Evolutionary conservation across 2,113 vertebrate genomes (phyloP), one percentile per base, ranked within the genome.

Genomic region (Eclectus roratus): DNA sequence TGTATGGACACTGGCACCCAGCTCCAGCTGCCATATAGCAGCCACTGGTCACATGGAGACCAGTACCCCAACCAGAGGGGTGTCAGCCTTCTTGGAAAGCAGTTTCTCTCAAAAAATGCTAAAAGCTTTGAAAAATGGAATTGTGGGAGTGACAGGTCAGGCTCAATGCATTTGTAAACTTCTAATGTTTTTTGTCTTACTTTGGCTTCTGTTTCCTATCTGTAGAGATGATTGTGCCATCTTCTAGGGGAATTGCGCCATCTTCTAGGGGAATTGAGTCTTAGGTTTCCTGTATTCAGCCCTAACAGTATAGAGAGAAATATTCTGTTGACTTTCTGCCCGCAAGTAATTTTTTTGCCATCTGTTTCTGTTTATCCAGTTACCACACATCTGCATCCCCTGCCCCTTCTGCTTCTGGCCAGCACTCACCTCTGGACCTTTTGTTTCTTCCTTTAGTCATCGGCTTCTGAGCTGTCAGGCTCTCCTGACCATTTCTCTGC

Each of bases 1-100:
- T 1, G 1, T 47, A 21, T 37, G 78, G 23, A n/a, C 56, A 53
- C 3, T 0, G 6, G 25, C 28, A 31, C 16, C 13, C 2, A 11
- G 10, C 39, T 84, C 44, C 11, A 31, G 12, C 13, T 55, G 17
- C n/a, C 31, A 12, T 33, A 17, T 2, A 4, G 19, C 29, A 47
- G 71, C 46, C 20, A 5, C 50, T 41, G 46, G 27, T 94, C 0
- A 0, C 10, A 3, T n/a, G 60, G 53, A 70, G 55, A 56, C 41
- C 1, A 7, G 60, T 43, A 33, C 14, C 37, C 64, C 28, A 66
- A 0, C 17, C 23, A 33, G 23, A 10, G 52, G 27, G 2, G 3
- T 53, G 19, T 77, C 52, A 64, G n/a, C 65, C 28, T 85, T 21
- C 50, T 58, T 53, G 81, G 55, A 50, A 82, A 82, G 37, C n/a